Evolutionary conservation across 2,888 invertebrate species (phyloP), one percentile per base, ranked within the genome.

Genomic region (Tholera decimalis): DNA sequence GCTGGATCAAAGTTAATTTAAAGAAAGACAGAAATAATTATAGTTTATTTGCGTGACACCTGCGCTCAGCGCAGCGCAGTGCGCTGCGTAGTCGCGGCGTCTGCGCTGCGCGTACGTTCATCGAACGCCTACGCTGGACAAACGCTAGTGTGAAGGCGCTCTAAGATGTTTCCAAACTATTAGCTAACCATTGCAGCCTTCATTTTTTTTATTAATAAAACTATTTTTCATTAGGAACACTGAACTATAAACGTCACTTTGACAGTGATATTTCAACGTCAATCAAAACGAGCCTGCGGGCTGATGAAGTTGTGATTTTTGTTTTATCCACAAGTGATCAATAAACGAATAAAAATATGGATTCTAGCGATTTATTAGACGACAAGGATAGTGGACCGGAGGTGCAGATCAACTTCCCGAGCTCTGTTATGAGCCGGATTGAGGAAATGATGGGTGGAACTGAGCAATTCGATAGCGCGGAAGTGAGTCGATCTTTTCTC

Each of bases 371-470:
- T 66, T 84, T 86, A 46, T 75, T 90, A 67, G 95, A 95, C 28
- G 95, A 95, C 62, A 94, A 95, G 49, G 95, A 95, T 71, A 92
- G 88, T 53, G 93, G 93, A 4, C 93, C 93, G 1, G 95, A 95
- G 44, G 93, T 93, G 24, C 95, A 94, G 80, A 95, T 96, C 18
- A 96, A 96, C 83, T 98, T 99, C 88, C 97, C 98, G 1, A 97
- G 97, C 58, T 98, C 98, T 84, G 99, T 99, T 7, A 98, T 98
- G 93, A 97, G 96, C 88, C 98, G 98, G 1, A 98, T 99, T 75
- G 98, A 99, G 91, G 91, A 99, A 97, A 97, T 99, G 47, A 96
- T 99, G 83, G 98, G 99, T 35, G 98, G 98, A 81, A 97, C 97
- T 57, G 99, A 99, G 92, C 98, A 99, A 3, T 96, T 99, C 84